Conservation (phyloP, 2,888 invertebrate genomes). For the Melanophora roralis region DNA sequence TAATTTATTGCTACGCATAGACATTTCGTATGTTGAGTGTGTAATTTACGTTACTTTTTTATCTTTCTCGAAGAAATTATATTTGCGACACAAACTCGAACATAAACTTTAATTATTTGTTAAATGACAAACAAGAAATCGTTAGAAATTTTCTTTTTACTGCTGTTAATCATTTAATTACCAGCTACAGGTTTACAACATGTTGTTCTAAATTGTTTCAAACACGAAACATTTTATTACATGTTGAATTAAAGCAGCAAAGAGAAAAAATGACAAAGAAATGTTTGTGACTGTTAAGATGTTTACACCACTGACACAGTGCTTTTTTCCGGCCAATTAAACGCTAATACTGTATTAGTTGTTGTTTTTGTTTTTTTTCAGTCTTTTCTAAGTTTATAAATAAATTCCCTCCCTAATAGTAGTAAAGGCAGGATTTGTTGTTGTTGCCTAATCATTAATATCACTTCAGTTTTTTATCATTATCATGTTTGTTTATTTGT, state of each 20-base stretch:
- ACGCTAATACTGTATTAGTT: not conserved
- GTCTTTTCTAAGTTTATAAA: not conserved
- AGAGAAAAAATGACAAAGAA: not conserved
- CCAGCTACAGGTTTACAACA: slow-evolving; percentile 30
- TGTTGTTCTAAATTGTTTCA: slow-evolving; percentile 35
- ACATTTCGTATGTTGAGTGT: slow-evolving; percentile 67
- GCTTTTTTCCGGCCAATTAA: not conserved
- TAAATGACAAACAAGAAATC: not conserved
- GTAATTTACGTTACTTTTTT: not conserved
- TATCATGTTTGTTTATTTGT: not conserved
- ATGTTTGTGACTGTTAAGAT: not conserved
- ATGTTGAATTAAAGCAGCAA: not conserved
- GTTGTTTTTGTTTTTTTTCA: not conserved
- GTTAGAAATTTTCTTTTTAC: not conserved
- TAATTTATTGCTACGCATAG: slow-evolving; percentile 75
- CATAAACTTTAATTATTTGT: not conserved
- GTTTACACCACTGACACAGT: not conserved
- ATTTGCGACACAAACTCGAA: not conserved
- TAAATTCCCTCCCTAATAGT: not conserved
- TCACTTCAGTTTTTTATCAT: not conserved
- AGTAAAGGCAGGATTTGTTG: not conserved
- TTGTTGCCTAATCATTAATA: not conserved
- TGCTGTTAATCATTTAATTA: slow-evolving; percentile 50
- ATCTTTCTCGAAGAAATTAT: not conserved
- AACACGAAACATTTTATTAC: slow-evolving; percentile 38